phyloP scores from a whole-genome alignment of 1,140 invertebrate species.

The Belonocnema kinseyi region DNA sequence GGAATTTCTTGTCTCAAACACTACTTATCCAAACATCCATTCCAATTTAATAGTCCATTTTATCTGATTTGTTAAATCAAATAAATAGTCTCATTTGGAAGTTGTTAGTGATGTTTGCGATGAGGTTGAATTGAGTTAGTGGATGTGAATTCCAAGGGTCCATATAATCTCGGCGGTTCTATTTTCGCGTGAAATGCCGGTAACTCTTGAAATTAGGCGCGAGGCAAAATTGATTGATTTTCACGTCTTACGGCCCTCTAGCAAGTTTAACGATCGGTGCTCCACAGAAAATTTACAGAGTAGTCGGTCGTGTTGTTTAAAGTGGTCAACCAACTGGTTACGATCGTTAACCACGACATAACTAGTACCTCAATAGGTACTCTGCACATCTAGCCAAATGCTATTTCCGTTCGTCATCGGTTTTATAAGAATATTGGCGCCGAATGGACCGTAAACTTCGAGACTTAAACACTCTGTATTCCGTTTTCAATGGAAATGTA shows the following conservation, averaged over 20 bases:
- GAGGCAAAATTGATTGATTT: conserved; percentile 68
- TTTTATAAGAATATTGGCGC: conserved; percentile 59
- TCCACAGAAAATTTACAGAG: conserved; percentile 54
- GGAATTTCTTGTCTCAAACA: no score
- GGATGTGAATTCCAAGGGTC: no score
- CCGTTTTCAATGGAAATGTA: conserved; percentile 6
- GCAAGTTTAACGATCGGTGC: conserved; percentile 59
- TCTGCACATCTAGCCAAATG: conserved; percentile 50
- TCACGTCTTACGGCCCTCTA: conserved; percentile 55
- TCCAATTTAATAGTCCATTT: no score
- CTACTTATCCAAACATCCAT: no score
- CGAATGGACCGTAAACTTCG: conserved; percentile 59
- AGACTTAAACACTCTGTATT: conserved; percentile 24
- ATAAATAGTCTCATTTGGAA: no score
- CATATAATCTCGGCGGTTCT: conserved; percentile 33
- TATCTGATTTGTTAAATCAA: no score
- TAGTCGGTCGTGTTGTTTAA: conserved; percentile 43
- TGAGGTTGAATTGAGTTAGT: conserved; percentile 3
- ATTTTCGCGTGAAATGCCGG: conserved; percentile 43
- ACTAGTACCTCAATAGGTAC: conserved; percentile 44
- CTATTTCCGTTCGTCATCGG: conserved; percentile 60
- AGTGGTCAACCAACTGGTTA: conserved; percentile 39
- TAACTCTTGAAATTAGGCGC: conserved; percentile 54
- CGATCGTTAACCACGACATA: conserved; percentile 47
- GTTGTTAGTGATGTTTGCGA: no score